Evolutionary conservation across 2,888 invertebrate genomes (phyloP), one percentile per base, ranked within the genome.

Genomic region (Philhelius pedissequus): DNA sequence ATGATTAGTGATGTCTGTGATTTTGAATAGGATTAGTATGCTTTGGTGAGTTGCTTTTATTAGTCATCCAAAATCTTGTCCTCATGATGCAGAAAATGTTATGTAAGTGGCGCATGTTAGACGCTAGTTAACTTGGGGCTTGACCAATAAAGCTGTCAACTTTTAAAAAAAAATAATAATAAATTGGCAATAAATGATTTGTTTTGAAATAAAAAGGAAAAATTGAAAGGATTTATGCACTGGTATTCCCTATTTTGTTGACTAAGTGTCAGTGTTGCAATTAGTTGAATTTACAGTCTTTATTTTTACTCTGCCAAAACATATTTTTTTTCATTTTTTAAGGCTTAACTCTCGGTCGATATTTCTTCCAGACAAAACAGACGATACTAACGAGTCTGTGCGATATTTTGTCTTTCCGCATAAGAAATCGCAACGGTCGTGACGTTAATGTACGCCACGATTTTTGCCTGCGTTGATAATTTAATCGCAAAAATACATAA

Each of bases 131-230:
- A 40, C 83, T 70, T 11, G 35, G 9, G 74, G 83, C 83, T 64
- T 22, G 62, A 64, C 64, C 70, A 75, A 79, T 70, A 75, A 83
- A 74, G 50, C 56, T 83, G 83, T 79, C 73, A 78, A 68, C 60
- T 77, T 60, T n/a, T n/a, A n/a, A n/a, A n/a, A n/a, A 30, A 58
- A 27, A 25, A 56, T 15, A 35, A 50, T 15, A 15, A 32, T 25
- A 18, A 54, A 18, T 11, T 40, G 5, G 15, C 27, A 30, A 15
- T 25, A 9, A 18, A 58, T 81, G 58, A 80, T 11, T n/a, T 20
- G 20, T 1, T 11, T 20, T 1, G 0, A 20, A 1, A 8, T 4
- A 43, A 43, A 4, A 18, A 40, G 1, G 3, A 3, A 40, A 48
- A n/a, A 13, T 25, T 13, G 1, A 3, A 25, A 48, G 22, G n/a